phyloP scores from a whole-genome alignment of 2,888 invertebrate genomes.

The Sceliomorpha sp. region DNA sequence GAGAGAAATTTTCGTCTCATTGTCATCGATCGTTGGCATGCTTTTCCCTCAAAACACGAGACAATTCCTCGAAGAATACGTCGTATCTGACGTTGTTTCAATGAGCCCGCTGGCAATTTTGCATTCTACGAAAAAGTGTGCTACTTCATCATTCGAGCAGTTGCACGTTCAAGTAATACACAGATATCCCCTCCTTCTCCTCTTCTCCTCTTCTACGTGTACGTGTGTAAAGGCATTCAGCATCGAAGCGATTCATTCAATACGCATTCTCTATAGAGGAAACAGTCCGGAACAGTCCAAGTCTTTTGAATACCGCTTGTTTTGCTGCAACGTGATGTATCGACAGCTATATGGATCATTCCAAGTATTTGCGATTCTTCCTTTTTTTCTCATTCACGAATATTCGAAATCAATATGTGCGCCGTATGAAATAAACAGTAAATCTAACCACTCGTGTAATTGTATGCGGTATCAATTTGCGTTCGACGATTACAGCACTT shows the following conservation, averaged over 20 bases:
- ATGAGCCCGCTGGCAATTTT: constrained; percentile 12
- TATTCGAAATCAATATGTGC: constrained; percentile 36
- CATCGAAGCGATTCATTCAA: constrained; percentile 32
- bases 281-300: constrained; percentile 40
- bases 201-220: constrained; percentile 15
- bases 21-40: too few relatives aligned
- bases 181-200: constrained; percentile 12
- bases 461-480: constrained; percentile 14
- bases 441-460: constrained; percentile 14
- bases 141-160: constrained; percentile 19
- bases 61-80: not conserved
- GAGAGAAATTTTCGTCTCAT: too few relatives aligned
- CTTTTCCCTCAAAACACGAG: not conserved
- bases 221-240: constrained; percentile 21
- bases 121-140: constrained; percentile 9
- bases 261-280: constrained; percentile 29
- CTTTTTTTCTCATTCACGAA: constrained; percentile 16
- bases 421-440: constrained; percentile 28
- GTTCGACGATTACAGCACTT: not conserved
- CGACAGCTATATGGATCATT: constrained; percentile 35
- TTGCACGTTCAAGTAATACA: constrained; percentile 10
- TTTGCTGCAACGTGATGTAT: constrained; percentile 35
- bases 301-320: constrained; percentile 46
- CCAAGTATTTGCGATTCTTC: constrained; percentile 27
- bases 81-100: constrained; percentile 2